Conservation (phyloP, 2,888 invertebrate genomes). For the Lasioglossum villosulum region DNA sequence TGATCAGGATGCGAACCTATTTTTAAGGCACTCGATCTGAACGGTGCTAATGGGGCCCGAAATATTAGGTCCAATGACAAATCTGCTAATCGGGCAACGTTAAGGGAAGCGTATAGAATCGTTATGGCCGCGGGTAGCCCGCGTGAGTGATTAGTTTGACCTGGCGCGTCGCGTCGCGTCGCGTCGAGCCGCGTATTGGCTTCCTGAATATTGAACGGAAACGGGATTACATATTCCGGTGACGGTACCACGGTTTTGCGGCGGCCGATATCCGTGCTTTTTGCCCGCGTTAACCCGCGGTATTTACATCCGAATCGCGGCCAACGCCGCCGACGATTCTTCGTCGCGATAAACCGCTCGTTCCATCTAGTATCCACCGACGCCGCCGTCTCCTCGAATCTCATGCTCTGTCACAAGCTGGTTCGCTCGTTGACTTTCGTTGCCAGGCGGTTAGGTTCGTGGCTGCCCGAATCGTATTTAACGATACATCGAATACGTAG, state of each 20-base stretch:
- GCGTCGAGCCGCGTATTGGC: conserved; percentile 31
- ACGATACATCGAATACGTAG: neutral
- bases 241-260: conserved; percentile 37
- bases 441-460: neutral
- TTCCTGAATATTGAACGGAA: conserved; percentile 70
- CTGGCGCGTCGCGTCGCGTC: conserved; percentile 17
- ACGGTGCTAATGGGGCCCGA: conserved; percentile 39
- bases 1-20: no score
- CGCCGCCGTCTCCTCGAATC: neutral
- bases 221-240: conserved; percentile 66
- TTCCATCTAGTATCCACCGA: neutral
- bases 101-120: conserved; percentile 64
- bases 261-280: neutral
- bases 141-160: conserved; percentile 71
- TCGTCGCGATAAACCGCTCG: conserved; percentile 4
- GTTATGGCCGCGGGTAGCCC: conserved; percentile 55
- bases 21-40: neutral
- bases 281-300: neutral
- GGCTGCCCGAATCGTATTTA: neutral
- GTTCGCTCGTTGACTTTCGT: neutral
- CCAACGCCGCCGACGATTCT: neutral
- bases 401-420: neutral
- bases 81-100: conserved; percentile 77
- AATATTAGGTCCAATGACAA: conserved; percentile 76
- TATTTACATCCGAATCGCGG: conserved; percentile 14